Evolutionary conservation across 1,140 invertebrate species (phyloP).

Genomic region (Delia radicum): DNA sequence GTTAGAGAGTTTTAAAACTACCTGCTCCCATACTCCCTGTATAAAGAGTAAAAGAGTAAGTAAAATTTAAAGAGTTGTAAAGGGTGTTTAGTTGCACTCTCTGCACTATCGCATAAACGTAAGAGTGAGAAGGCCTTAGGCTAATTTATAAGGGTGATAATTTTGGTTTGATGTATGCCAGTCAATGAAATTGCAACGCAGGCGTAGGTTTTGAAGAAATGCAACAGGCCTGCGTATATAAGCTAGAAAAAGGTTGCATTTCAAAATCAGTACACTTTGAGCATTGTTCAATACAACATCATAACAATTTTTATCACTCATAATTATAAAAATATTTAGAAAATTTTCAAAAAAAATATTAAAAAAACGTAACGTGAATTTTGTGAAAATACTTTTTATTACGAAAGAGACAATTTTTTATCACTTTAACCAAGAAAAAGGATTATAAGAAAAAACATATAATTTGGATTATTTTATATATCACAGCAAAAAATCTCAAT

Average conservation of each 20-base stretch:
- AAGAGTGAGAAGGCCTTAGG: not conserved
- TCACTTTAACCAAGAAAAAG: not conserved
- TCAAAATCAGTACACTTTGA: constrained; percentile 42
- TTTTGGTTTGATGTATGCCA: not conserved
- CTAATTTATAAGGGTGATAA: not conserved
- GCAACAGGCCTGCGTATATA: constrained; percentile 40
- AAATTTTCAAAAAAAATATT: not conserved
- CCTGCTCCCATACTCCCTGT: not conserved
- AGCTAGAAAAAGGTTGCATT: constrained; percentile 28
- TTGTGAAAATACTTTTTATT: too few relatives aligned
- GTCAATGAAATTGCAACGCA: constrained; percentile 17
- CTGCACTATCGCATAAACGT: not conserved
- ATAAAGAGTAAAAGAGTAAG: not conserved
- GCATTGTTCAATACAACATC: not conserved
- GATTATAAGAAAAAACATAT: not conserved
- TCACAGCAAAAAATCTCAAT: not conserved
- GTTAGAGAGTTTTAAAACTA: not conserved
- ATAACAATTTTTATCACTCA: not conserved
- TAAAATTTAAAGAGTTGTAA: too few relatives aligned
- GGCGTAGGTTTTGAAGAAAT: constrained; percentile 11
- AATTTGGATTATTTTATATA: constrained; percentile 28
- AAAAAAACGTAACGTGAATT: not conserved
- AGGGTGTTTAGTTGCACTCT: not conserved
- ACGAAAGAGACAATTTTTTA: too few relatives aligned
- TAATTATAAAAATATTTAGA: not conserved